Evolutionary conservation across 2,797 vertebrate species (phyloP), one percentile per base, ranked within the genome.

Genomic region (Tinamus major): DNA sequence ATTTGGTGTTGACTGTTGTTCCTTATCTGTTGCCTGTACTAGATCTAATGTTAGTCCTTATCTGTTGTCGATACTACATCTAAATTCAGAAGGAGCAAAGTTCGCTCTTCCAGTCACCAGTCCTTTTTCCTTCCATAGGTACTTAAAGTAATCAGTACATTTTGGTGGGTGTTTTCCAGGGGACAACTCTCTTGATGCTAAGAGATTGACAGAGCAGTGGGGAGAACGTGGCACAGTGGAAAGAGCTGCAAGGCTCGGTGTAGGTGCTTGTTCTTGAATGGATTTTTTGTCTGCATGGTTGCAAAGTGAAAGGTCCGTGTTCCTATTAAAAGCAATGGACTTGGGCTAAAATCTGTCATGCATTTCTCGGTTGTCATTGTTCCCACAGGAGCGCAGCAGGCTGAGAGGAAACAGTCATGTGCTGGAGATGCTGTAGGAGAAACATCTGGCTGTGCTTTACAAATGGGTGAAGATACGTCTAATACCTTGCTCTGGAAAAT

Each of bases 1-100:
- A 17, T 53, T 90, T 88, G 89, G 80, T 70, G 42, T 29, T 78
- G 41, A 35, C 68, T 4, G 0, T 59, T 87, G 67, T 84, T 95
- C 89, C 87, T 89, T 94, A 91, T 90, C 82, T 89, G 8, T 74
- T 71, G 18, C 37, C 68, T 31, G 15, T 81, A n/a, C 31, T 63
- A 56, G 79, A 42, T 62, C 58, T 64, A 55, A 90, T 4, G 1
- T 59, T 89, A 59, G 79, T 95, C 89, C 87, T 89, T 94, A 91
- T 90, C 82, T 89, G 8, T 74, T 71, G 20, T n/a, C 65, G 21
- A 13, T 81, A 33, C 26, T 59, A 59, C 77, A 42, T 62, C 61
- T 64, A 55, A 90, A 68, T 39, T 41, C 72, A 90, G 63, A 95
- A 79, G 85, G 90, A 89, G 31, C 92, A 88, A 96, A 95, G 95